phyloP scores from a whole-genome alignment of 35 echinoderm and acorn worm genomes.

The Heliocidaris tuberculata region DNA sequence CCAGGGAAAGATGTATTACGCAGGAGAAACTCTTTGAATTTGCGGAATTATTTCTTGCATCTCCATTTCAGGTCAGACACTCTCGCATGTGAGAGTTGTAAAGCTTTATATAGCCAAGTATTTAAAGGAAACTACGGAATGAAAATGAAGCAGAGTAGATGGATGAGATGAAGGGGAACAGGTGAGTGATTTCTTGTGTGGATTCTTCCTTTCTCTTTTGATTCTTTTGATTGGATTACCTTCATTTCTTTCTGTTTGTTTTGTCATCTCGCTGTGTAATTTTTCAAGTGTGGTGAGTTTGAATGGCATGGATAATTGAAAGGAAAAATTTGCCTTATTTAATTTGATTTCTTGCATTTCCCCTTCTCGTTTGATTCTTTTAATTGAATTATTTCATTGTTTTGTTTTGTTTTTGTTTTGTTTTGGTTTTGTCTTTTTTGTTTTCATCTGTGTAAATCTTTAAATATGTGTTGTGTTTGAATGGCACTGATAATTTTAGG shows the following conservation, averaged over 20 bases:
- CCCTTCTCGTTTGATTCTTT: too few species aligned
- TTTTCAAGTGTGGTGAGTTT: not conserved
- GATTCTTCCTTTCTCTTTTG: not conserved
- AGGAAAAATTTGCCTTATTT: too few species aligned
- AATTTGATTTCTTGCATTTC: too few species aligned
- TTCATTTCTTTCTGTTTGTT: not conserved
- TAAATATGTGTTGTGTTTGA: too few species aligned
- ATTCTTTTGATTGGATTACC: not conserved
- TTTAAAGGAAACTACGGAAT: slow-evolving; percentile 3
- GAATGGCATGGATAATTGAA: not conserved
- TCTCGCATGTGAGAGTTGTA: not conserved
- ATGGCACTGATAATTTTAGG: too few species aligned
- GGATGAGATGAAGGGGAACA: not conserved
- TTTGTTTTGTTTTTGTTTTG: too few species aligned
- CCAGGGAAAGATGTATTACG: not conserved
- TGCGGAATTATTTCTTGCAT: not conserved
- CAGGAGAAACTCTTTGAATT: not conserved
- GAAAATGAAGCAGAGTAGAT: not conserved
- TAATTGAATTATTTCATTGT: too few species aligned
- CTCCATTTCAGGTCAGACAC: not conserved
- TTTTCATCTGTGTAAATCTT: too few species aligned
- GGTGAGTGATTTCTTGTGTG: not conserved
- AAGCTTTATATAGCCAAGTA: not conserved
- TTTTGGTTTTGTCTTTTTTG: too few species aligned
- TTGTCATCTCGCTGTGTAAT: not conserved